Evolutionary conservation across 2,113 vertebrate species (phyloP), one percentile per base, ranked within the genome.

Genomic region (Hypocryptadius cinnamomeus): DNA sequence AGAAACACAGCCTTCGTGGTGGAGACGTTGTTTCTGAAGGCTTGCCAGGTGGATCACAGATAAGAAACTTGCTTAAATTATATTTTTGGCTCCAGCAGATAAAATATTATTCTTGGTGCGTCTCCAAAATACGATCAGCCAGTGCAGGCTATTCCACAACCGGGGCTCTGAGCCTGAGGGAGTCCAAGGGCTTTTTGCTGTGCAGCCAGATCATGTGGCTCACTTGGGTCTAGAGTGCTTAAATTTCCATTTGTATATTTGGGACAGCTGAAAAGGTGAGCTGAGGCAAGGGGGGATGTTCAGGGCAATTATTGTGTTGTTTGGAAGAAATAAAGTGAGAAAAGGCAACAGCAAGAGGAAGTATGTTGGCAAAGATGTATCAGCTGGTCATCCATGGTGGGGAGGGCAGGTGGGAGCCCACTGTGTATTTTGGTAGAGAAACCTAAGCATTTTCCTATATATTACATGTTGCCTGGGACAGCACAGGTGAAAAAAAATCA

Each of bases 1-100:
- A 74, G 30, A 83, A 92, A 90, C 42, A 71, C 65, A 78, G 74
- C 66, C 71, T 64, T 79, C 57, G 51, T 56, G 45, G 87, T 9
- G 4, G 56, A 83, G 79, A 37, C 16, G 2, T 94, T 73, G 25
- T 60, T 90, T 96, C 80, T 83, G 90, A 89, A 81, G 66, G 21
- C 42, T 93, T 95, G 72, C 89, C 93, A 93, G 90, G 94, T 80
- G 77, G 61, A 91, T 81, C 68, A 77, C 79, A 91, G 95, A 96
- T 96, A 94, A 94, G 85, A 74, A 94, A 73, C 47, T 59, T 59
- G n/a, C 74, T 77, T 83, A 57, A 94, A 51, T 79, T 56, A n/a
- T 51, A 33, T 60, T 73, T 87, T 89, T 94, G 81, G 85, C 87
- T 90, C 25, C 12, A 44, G 30, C 13, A 63, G 4, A 5, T 73